Evolutionary conservation across 1,140 invertebrate species (phyloP).

Genomic region (Nilaparvata lugens): DNA sequence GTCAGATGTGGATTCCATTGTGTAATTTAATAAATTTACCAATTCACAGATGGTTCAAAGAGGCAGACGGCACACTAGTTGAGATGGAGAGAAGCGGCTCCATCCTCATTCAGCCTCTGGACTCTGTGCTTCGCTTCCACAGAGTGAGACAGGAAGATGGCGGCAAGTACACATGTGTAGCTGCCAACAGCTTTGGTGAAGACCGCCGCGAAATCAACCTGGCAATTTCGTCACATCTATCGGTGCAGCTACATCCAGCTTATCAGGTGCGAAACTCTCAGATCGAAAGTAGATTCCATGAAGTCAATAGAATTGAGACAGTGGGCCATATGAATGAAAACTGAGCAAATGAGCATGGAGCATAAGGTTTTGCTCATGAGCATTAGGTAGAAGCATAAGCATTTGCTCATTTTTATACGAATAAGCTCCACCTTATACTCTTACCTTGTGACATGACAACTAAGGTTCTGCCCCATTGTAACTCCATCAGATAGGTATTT

Average conservation of each 20-base stretch:
- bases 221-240: constrained; percentile 56
- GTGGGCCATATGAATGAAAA: too few species aligned
- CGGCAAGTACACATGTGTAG: constrained; percentile 70
- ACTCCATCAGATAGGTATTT: too few species aligned
- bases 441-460: too few species aligned
- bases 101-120: constrained; percentile 34
- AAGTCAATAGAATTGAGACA: too few species aligned
- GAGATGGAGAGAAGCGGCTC: constrained; percentile 32
- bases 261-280: constrained; percentile 43
- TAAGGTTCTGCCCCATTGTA: too few species aligned
- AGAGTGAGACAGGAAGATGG: constrained; percentile 53
- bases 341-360: too few species aligned
- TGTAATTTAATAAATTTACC: too few species aligned
- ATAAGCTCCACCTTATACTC: too few species aligned
- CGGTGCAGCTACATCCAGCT: constrained; percentile 59
- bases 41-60: constrained; percentile 49
- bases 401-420: too few species aligned
- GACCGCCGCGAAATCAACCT: constrained; percentile 58
- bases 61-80: constrained; percentile 48
- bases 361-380: too few species aligned
- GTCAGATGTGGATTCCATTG: too few species aligned
- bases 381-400: too few species aligned
- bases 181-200: constrained; percentile 74
- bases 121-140: constrained; percentile 46
- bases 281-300: not conserved